Percentiles rank a stretch among this genome's conserved stretches.
Conservation (phyloP, 2,888 invertebrate species). For the Drosophila nigricruria region DNA sequence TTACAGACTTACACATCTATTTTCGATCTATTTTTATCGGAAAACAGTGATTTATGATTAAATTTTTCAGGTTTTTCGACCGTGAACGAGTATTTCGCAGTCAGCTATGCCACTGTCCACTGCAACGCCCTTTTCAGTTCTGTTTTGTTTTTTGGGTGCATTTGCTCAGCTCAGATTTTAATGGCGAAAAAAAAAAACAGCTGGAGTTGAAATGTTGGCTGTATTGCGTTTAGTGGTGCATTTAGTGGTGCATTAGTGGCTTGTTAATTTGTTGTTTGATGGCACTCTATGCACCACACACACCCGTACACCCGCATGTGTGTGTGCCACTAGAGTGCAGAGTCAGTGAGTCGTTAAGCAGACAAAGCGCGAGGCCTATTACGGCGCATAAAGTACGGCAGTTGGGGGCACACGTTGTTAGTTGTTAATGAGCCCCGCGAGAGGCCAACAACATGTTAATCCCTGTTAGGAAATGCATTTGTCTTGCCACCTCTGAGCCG, state of each 20-base stretch:
- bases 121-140: neutral
- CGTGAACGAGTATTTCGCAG: neutral
- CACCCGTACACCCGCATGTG: constrained; percentile 11
- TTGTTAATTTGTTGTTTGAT: constrained; percentile 54
- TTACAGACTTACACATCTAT: too few species aligned
- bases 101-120: neutral
- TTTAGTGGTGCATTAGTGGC: constrained; percentile 27
- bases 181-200: neutral
- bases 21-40: too few species aligned
- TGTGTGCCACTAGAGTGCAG: constrained; percentile 45
- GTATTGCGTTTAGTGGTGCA: constrained; percentile 20
- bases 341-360: constrained; percentile 63
- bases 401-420: constrained; percentile 53
- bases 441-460: constrained; percentile 70
- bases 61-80: too few species aligned
- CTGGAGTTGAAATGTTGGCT: constrained; percentile 25
- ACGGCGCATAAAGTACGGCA: neutral
- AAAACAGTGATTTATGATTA: too few species aligned
- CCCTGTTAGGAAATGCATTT: constrained; percentile 41
- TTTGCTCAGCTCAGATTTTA: neutral
- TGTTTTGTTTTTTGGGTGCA: neutral
- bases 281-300: constrained; percentile 48
- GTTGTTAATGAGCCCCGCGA: constrained; percentile 74
- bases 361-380: neutral
- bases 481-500: constrained; percentile 29